Conservation (phyloP, 2,797 vertebrate species). For the Eidolon dupreanum region DNA sequence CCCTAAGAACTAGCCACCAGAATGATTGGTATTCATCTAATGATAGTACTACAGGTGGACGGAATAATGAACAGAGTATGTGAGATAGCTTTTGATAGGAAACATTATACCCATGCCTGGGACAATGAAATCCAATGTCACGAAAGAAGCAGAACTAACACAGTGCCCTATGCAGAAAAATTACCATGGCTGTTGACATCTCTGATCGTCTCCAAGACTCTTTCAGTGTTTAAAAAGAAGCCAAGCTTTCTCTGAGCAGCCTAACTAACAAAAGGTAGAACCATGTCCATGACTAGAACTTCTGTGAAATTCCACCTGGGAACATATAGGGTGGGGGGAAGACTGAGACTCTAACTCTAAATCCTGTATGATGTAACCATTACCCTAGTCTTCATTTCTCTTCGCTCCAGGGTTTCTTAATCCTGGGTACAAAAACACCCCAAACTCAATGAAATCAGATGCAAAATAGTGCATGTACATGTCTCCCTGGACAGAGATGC, state of each 20-base stretch:
- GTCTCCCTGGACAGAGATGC: not conserved
- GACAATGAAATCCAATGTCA: conserved; percentile 67
- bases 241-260: conserved; percentile 49
- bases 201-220: conserved; percentile 5
- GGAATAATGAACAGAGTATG: conserved; percentile 11
- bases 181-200: conserved; percentile 28
- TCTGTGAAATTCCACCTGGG: not conserved
- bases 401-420: not conserved
- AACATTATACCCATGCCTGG: not conserved
- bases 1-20: not conserved
- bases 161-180: conserved; percentile 7
- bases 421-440: not conserved
- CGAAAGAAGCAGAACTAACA: conserved; percentile 62
- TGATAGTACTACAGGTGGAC: not conserved
- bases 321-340: not conserved
- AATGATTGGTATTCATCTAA: conserved; percentile 54
- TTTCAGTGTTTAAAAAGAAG: conserved; percentile 26
- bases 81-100: not conserved
- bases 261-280: conserved; percentile 25
- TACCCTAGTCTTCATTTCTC: not conserved
- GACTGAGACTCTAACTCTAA: not conserved
- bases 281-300: not conserved
- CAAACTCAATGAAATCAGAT: not conserved
- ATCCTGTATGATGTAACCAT: not conserved
- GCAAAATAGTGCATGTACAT: not conserved